phyloP scores from a whole-genome alignment of 2,797 vertebrate genomes.

The Nyctibius grandis region DNA sequence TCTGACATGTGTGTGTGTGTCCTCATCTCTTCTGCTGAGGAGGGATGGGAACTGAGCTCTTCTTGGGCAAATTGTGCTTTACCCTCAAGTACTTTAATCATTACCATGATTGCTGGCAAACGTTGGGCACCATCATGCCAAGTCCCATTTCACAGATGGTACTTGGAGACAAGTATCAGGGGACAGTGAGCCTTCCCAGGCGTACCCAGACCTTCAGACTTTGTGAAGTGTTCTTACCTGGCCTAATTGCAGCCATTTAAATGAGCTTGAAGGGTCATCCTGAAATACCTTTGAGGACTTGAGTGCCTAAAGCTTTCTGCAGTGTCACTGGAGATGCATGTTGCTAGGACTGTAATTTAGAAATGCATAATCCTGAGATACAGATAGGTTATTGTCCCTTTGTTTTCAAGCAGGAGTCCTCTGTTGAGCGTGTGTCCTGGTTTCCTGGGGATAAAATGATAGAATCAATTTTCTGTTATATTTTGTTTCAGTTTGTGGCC shows the following conservation, averaged over 20 bases:
- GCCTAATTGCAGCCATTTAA: background rate
- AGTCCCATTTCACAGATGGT: background rate
- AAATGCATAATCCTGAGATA: background rate
- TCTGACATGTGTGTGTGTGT: background rate
- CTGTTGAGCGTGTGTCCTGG: too few species aligned
- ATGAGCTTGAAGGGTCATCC: background rate
- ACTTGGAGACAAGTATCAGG: background rate
- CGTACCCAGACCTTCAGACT: background rate
- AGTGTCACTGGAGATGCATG: background rate
- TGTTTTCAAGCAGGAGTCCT: background rate
- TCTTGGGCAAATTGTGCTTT: background rate
- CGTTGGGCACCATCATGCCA: rapidly evolving
- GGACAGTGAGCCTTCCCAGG: background rate
- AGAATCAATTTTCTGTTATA: too few species aligned
- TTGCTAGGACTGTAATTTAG: background rate
- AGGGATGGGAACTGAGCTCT: background rate
- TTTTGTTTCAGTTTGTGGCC: too few species aligned
- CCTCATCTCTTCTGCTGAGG: background rate
- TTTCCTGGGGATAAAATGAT: too few species aligned
- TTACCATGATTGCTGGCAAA: background rate
- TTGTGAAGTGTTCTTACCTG: background rate
- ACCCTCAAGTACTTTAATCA: rapidly evolving
- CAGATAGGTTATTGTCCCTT: background rate
- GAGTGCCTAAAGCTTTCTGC: background rate
- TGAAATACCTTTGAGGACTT: background rate